Evolutionary conservation across 2,888 invertebrate genomes (phyloP), one percentile per base, ranked within the genome.

Genomic region (Diaperis boleti): DNA sequence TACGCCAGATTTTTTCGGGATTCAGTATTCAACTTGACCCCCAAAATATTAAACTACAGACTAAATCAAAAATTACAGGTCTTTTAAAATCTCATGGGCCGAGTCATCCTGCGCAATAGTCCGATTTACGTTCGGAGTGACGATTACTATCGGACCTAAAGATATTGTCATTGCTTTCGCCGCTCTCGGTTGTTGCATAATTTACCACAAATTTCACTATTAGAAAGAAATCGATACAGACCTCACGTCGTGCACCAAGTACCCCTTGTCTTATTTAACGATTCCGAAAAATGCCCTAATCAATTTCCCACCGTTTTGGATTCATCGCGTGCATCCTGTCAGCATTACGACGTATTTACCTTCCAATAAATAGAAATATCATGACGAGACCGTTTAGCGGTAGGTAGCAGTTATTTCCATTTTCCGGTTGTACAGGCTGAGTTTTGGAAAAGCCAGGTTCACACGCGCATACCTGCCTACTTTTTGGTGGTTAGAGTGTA

Each of bases 291-390:
- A 62, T 49, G 39, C 47, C 15, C 37, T 56, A 62, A 62, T 62
- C 62, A 62, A 62, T 62, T 55, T 42, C 37, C 20, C 18, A 29
- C 47, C 45, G 54, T 45, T 54, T 62, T 55, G 49, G 49, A 49
- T 44, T 56, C 42, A 45, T 62, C 45, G 62, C 62, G 62, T 62
- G 62, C 59, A 50, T 62, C 52, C 47, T 62, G 62, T 62, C 56
- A 56, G 22, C 50, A 42, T 49, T 47, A 61, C 55, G 54, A 56
- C 39, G 26, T 29, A 56, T 62, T 49, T 56, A 15, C 42, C 29
- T 55, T 41, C 33, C 47, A 55, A 47, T 47, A 62, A 56, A 56
- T 33, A 62, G 41, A 62, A 61, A 62, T 56, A 56, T 62, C 61
- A 61, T 61, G 61, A 61, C 55, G n/a, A 50, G 33, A 44, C 15